Base-by-base conservation (phyloP, 2,113 vertebrate species). In the Brachionichthys hirsutus region DNA sequence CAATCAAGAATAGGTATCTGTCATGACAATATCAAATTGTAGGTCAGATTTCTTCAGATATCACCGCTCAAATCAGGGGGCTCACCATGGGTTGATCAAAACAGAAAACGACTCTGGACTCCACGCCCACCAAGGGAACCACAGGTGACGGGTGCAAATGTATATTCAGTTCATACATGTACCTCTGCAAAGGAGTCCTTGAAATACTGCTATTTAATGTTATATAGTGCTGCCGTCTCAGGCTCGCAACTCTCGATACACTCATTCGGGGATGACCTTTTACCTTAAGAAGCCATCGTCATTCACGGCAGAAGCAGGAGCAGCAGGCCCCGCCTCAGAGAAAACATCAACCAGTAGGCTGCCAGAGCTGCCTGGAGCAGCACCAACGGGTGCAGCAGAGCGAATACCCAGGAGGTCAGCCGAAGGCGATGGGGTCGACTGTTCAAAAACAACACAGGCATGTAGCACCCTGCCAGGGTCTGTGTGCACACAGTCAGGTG, bases 351-450 rank as follows among this genome's bases (percentile, higher is more conserved):
- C 95, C 82, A 97, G 75, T 45, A 96, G 89, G 78, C 92, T 94
- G 74, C 93, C 94, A 0, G 90, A 64, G 0, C 89, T 80, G 19
- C 89, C 30, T 1, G 89, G 88, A 0, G 85, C 70, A 0, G 89
- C 69, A 6, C 84, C 78, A 0, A 88, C 63, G 0, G 92, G 87
- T 50, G 90, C 90, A 9, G 91, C 82, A 0, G 93, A 86, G 53
- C 94, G 93, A 35, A 96, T 91, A 40, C 94, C 94, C 1, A 97
- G 87, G 19, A 97, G 92, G 77, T 97, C 94, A 0, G 95, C 93
- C 4, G 95, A 96, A 1, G 95, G 95, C 1, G 95, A 96, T 0
- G 94, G 94, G 1, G 95, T 96, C 2, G 95, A 96, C 95, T 97
- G 9, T 61, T 78, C 19, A 69, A 15, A 55, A 22, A n/a, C 12